Conservation (phyloP, 2,113 vertebrate genomes). For the Alligator mississippiensis region DNA sequence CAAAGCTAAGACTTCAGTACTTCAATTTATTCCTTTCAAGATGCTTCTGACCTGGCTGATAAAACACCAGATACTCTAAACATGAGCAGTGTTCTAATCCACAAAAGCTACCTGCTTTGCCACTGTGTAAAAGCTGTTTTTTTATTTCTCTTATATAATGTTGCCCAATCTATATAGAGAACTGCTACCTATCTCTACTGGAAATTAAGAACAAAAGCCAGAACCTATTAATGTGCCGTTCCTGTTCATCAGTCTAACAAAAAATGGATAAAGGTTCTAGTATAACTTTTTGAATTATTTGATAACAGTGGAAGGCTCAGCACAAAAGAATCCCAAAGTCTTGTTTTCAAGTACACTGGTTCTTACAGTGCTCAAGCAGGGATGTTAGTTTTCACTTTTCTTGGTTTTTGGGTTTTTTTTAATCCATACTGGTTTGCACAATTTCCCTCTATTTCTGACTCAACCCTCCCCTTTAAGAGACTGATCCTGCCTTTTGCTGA, state of each 20-base stretch:
- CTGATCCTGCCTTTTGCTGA: neutral
- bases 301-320: neutral
- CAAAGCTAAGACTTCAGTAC: fast-evolving
- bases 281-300: neutral
- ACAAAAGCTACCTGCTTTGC: neutral
- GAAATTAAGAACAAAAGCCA: neutral
- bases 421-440: neutral
- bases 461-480: neutral
- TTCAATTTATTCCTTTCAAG: neutral
- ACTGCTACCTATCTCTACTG: neutral
- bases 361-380: neutral
- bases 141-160: neutral
- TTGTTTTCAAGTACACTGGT: neutral
- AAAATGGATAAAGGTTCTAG: fast-evolving
- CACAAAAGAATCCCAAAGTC: neutral
- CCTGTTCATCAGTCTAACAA: neutral
- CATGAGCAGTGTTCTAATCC: neutral
- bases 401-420: neutral
- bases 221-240: neutral
- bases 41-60: neutral
- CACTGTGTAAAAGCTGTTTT: neutral
- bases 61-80: neutral
- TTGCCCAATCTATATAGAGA: neutral
- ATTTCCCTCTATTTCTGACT: conserved; percentile 3
- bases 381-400: neutral